Evolutionary conservation across 2,888 invertebrate species (phyloP).

Genomic region (Agrotis puta): DNA sequence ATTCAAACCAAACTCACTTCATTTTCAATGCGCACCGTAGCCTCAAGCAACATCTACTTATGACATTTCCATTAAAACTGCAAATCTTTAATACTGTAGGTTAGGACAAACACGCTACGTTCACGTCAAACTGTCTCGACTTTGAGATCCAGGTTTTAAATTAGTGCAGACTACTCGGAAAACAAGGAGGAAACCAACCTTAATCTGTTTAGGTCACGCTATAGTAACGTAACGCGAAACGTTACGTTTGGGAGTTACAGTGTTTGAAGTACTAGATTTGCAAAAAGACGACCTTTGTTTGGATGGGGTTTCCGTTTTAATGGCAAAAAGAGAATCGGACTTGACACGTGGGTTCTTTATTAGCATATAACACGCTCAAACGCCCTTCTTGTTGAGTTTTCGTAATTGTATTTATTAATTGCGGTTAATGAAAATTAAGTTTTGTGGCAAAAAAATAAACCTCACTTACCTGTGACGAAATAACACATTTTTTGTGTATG

Average conservation of each 20-base stretch:
- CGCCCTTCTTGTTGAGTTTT: slow-evolving; percentile 47
- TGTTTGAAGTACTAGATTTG: slow-evolving; percentile 40
- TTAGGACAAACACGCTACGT: slow-evolving; percentile 82
- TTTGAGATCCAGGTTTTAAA: slow-evolving; percentile 86
- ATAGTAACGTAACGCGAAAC: slow-evolving; percentile 66
- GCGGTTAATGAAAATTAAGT: background rate
- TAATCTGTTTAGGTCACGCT: slow-evolving; percentile 82
- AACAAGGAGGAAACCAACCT: slow-evolving; percentile 74
- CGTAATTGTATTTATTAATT: slow-evolving; percentile 39
- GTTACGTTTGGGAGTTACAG: slow-evolving; percentile 55
- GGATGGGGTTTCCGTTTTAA: slow-evolving; percentile 50
- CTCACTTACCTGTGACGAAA: too few relatives aligned
- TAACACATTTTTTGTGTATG: too few relatives aligned
- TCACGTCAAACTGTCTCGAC: slow-evolving; percentile 84
- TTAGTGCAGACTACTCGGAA: slow-evolving; percentile 81
- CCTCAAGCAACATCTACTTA: slow-evolving; percentile 54
- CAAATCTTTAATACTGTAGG: slow-evolving; percentile 61
- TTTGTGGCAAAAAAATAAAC: too few relatives aligned
- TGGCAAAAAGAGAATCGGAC: slow-evolving; percentile 49
- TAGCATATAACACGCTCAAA: slow-evolving; percentile 51
- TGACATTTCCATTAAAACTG: slow-evolving; percentile 66
- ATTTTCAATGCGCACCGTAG: slow-evolving; percentile 42
- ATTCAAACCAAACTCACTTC: slow-evolving; percentile 30
- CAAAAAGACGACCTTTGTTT: slow-evolving; percentile 37
- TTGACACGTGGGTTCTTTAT: slow-evolving; percentile 49